Evolutionary conservation across 92 coral and sea anemone species (phyloP).

Genomic region (Umimayanthus chanpuru): DNA sequence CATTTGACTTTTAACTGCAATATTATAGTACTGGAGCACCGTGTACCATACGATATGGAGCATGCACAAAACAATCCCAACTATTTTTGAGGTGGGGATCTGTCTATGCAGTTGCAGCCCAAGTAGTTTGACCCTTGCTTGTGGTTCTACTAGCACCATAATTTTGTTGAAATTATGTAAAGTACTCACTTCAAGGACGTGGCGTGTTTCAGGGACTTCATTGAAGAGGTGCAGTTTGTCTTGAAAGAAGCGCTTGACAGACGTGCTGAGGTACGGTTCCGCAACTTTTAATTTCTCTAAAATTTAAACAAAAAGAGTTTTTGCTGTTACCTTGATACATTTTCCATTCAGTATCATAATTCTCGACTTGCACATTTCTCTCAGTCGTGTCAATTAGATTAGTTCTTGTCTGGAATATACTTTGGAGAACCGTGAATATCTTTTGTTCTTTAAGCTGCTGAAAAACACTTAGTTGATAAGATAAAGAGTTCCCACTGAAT

Average conservation of each 20-base stretch:
- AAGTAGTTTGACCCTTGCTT: no score
- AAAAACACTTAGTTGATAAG: no score
- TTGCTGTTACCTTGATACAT: no score
- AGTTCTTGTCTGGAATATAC: no score
- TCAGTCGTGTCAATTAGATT: no score
- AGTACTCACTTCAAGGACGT: not conserved
- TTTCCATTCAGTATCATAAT: not conserved
- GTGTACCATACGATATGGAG: not conserved
- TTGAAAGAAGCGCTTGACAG: slow-evolving; percentile 87
- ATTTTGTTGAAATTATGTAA: not conserved
- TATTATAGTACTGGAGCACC: no score
- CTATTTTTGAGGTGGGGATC: not conserved
- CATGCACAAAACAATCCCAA: not conserved
- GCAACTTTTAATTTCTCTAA: not conserved
- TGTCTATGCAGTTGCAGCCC: no score
- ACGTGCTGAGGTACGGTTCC: slow-evolving; percentile 83
- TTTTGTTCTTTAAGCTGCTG: no score
- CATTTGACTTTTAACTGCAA: not conserved
- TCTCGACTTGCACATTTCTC: no score
- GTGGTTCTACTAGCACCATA: no score
- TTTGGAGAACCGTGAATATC: no score
- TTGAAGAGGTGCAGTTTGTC: slow-evolving; percentile 83
- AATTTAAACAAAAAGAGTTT: not conserved
- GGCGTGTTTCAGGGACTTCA: slow-evolving; percentile 76
- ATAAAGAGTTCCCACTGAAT: no score